Conservation (phyloP, 2,113 vertebrate genomes). For the Azemiops feae region DNA sequence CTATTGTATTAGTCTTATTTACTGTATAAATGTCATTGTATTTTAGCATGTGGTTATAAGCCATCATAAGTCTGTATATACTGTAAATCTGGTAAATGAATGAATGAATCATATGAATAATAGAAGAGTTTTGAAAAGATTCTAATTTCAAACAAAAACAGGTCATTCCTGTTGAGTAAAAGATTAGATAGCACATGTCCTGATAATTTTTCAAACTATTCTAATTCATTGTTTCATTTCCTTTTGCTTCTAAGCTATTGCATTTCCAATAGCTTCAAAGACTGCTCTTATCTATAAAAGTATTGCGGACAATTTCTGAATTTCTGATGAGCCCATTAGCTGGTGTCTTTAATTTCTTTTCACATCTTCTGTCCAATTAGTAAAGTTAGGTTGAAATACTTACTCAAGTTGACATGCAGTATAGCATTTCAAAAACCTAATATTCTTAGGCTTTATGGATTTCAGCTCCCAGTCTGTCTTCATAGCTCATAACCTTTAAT, state of each 20-base stretch:
- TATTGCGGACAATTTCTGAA: slow-evolving; percentile 10
- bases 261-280: background rate
- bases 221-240: background rate
- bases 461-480: slow-evolving; percentile 54
- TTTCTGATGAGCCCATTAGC: slow-evolving; percentile 26
- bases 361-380: slow-evolving; percentile 54
- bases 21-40: background rate
- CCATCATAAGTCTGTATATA: background rate
- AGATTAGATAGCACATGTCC: background rate
- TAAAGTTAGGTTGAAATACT: slow-evolving; percentile 43
- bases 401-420: slow-evolving; percentile 45
- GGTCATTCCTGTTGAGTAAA: background rate
- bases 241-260: background rate
- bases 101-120: background rate
- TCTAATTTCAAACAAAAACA: background rate
- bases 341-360: slow-evolving; percentile 51
- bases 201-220: background rate
- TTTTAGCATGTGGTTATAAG: background rate
- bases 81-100: background rate
- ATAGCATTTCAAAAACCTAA: slow-evolving; percentile 39
- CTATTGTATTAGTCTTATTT: background rate
- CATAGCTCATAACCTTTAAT: slow-evolving; percentile 63
- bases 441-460: slow-evolving; percentile 43
- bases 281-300: background rate
- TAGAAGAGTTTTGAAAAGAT: background rate